Conservation (phyloP, 2,797 vertebrate species). For the Myiotriccus ornatus region DNA sequence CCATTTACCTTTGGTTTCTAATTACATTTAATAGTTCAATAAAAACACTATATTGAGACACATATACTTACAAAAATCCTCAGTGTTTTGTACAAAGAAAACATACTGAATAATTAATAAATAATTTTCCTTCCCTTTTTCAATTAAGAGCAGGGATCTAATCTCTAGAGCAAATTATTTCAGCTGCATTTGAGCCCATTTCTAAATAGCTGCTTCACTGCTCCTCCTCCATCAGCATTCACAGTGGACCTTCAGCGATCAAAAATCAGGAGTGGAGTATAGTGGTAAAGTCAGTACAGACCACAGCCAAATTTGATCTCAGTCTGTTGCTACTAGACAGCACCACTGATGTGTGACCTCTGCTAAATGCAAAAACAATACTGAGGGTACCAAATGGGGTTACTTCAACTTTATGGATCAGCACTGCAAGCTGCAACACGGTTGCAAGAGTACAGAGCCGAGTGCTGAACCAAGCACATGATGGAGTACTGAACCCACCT, state of each 20-base stretch:
- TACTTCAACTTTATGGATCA: not conserved
- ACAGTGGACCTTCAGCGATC: not conserved
- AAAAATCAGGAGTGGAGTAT: not conserved
- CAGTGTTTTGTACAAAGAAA: constrained; percentile 45
- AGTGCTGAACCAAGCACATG: not conserved
- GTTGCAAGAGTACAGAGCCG: not conserved
- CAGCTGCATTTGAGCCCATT: constrained; percentile 21
- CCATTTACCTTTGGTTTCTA: constrained; percentile 48
- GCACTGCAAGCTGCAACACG: not conserved
- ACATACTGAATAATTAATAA: constrained; percentile 57
- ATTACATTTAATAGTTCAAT: constrained; percentile 45
- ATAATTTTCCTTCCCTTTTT: constrained; percentile 44
- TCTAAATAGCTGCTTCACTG: constrained; percentile 24
- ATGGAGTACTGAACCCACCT: not conserved
- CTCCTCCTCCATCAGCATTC: not conserved
- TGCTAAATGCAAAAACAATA: not conserved
- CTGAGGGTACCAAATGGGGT: not conserved
- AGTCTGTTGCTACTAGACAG: not conserved
- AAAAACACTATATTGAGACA: constrained; percentile 35
- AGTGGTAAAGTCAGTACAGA: not conserved
- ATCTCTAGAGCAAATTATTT: constrained; percentile 46
- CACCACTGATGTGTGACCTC: not conserved
- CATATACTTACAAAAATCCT: not conserved
- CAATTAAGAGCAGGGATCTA: not conserved
- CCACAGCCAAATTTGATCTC: not conserved